phyloP scores from a whole-genome alignment of 2,797 vertebrate genomes.

The Xenops minutus region DNA sequence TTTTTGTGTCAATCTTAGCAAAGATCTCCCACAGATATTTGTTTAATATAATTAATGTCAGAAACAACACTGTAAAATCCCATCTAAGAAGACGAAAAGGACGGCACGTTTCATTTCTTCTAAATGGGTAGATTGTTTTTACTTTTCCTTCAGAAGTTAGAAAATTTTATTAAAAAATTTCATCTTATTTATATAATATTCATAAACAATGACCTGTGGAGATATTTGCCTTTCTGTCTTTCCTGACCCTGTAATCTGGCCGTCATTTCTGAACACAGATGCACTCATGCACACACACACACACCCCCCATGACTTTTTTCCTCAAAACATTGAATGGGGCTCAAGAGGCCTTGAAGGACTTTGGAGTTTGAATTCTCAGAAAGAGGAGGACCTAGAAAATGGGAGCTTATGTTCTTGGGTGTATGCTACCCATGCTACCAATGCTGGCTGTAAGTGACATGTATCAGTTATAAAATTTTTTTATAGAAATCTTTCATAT shows the following conservation, averaged over 20 bases:
- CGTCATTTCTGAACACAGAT: background rate
- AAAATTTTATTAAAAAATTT: background rate
- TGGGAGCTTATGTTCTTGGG: rapidly evolving
- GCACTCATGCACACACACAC: rapidly evolving
- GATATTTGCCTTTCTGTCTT: background rate
- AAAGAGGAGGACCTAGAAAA: background rate
- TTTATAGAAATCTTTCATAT: background rate
- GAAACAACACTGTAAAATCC: background rate
- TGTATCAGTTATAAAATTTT: background rate
- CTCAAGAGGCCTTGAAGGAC: background rate
- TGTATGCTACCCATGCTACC: background rate
- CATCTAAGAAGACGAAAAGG: background rate
- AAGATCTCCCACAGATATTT: background rate
- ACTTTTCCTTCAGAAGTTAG: background rate
- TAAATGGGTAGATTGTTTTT: background rate
- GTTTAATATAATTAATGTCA: background rate
- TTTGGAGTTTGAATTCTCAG: background rate
- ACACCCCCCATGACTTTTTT: background rate
- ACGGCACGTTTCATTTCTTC: background rate
- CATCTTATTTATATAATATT: background rate
- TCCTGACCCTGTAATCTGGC: background rate
- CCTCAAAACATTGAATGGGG: background rate
- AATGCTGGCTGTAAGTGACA: background rate
- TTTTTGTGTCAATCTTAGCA: background rate
- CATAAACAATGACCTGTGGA: background rate